A percentile compares a stretch with the other conserved stretches of the same genome.
Evolutionary conservation across 1,140 invertebrate genomes (phyloP).

Genomic region (Olivierus martensii): DNA sequence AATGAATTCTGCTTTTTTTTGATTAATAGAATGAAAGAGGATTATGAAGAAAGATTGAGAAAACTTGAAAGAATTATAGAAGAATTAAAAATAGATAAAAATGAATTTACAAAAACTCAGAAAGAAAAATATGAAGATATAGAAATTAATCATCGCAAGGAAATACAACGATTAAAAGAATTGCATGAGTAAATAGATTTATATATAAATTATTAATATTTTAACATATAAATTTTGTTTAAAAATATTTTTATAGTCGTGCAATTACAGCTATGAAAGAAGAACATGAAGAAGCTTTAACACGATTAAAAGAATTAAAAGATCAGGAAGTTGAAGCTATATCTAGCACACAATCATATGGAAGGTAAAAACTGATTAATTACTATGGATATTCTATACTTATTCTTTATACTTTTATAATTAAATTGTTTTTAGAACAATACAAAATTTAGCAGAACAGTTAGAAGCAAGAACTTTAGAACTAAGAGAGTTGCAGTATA

Average conservation of each 20-base stretch:
- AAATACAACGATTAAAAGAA: slow-evolving; percentile 13
- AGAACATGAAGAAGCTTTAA: slow-evolving; percentile 16
- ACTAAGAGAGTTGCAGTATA: slow-evolving; percentile 6
- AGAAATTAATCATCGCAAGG: slow-evolving; percentile 6
- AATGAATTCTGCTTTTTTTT: not conserved
- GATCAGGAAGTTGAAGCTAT: slow-evolving; percentile 15
- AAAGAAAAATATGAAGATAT: slow-evolving; percentile 5
- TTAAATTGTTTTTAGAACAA: slow-evolving; percentile 4
- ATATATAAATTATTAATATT: not conserved
- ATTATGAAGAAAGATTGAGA: slow-evolving; percentile 1
- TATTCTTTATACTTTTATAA: too few species aligned
- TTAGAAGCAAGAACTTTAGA: slow-evolving; percentile 11
- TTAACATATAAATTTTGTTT: not conserved
- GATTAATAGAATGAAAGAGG: not conserved
- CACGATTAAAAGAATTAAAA: slow-evolving; percentile 9
- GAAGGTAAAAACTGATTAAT: slow-evolving; percentile 3
- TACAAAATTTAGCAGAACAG: slow-evolving; percentile 11
- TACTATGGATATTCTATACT: too few species aligned
- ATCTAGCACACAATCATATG: slow-evolving; percentile 10
- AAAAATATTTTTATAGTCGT: slow-evolving; percentile 1
- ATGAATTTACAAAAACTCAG: not conserved
- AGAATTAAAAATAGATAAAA: slow-evolving; percentile 4
- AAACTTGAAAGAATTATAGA: not conserved
- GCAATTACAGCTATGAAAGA: slow-evolving; percentile 8
- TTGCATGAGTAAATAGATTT: slow-evolving; percentile 8